Conservation (phyloP, 2,113 vertebrate genomes). For the Sceloporus tristichus region DNA sequence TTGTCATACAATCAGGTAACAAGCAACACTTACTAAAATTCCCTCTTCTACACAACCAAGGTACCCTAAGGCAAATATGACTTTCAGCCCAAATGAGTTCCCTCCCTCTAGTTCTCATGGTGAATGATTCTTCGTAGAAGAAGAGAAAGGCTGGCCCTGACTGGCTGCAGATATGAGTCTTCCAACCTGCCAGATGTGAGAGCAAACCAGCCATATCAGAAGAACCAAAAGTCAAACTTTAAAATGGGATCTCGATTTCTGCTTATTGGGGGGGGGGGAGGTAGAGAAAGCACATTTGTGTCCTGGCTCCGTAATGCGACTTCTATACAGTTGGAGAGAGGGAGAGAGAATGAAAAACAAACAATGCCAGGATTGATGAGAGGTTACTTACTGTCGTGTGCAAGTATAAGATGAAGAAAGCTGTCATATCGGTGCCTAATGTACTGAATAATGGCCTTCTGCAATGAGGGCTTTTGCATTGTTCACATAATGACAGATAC, state of each 20-base stretch:
- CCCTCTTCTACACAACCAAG: too few species aligned
- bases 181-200: background rate
- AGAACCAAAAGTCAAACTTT: background rate
- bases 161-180: background rate
- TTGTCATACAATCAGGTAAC: too few species aligned
- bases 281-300: rapidly evolving
- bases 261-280: too few species aligned
- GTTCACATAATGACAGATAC: constrained; percentile 72
- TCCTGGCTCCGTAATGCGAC: background rate
- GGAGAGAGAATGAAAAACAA: background rate
- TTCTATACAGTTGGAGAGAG: background rate
- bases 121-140: background rate
- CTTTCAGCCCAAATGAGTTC: background rate
- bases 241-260: background rate
- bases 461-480: constrained; percentile 67
- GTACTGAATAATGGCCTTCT: constrained; percentile 67
- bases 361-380: constrained; percentile 41
- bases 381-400: constrained; percentile 53
- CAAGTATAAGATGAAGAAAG: constrained; percentile 58
- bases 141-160: background rate
- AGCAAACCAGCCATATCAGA: background rate
- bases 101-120: background rate
- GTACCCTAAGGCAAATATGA: background rate
- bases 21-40: too few species aligned
- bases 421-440: constrained; percentile 61